Evolutionary conservation across 1,140 invertebrate genomes (phyloP).

Genomic region (Leptopilina boulardi): DNA sequence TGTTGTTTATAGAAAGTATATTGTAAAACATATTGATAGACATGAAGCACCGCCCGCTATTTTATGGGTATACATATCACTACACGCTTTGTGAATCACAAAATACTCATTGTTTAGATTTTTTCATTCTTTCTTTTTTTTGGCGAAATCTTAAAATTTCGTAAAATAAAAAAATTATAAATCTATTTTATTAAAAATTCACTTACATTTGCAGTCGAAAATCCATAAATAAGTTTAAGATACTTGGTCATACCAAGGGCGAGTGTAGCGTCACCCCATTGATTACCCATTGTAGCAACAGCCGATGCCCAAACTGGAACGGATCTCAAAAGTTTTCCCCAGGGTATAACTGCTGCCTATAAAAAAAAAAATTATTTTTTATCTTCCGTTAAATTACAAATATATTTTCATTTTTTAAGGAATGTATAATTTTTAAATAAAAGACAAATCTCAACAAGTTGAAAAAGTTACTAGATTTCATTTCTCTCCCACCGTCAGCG

Average conservation of each 20-base stretch:
- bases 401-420: no score
- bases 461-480: no score
- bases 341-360: slow-evolving; percentile 76
- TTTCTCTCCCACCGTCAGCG: no score
- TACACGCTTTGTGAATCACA: not conserved
- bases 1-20: slow-evolving; percentile 5
- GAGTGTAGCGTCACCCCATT: slow-evolving; percentile 79
- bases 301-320: slow-evolving; percentile 79
- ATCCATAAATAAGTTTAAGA: slow-evolving; percentile 79
- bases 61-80: not conserved
- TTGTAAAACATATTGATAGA: slow-evolving; percentile 4
- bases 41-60: slow-evolving; percentile 16
- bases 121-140: no score
- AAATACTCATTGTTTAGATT: not conserved
- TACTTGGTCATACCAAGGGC: slow-evolving; percentile 79
- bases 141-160: not conserved
- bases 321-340: slow-evolving; percentile 77
- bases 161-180: not conserved
- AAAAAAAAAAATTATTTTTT: slow-evolving; percentile 20
- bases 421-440: no score
- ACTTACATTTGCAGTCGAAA: slow-evolving; percentile 78
- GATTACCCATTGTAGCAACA: slow-evolving; percentile 78
- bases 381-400: not conserved
- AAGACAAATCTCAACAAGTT: no score
- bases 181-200: no score